phyloP scores from a whole-genome alignment of 92 coral and sea anemone genomes.

The Porites evermanni region DNA sequence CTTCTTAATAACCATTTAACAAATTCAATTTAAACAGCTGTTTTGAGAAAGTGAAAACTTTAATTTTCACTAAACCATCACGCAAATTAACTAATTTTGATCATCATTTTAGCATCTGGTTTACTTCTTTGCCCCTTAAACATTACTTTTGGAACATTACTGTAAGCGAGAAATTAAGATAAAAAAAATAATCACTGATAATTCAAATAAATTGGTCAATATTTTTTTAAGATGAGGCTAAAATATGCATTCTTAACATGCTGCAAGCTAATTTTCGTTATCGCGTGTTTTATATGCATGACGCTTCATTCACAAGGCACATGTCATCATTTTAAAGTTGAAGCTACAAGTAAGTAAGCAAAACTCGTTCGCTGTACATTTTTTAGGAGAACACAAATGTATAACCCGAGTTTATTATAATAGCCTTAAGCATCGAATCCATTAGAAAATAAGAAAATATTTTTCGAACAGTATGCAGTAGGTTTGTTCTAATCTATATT shows the following conservation, averaged over 20 bases:
- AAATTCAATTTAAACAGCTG: conserved; percentile 34
- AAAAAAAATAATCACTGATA: not conserved
- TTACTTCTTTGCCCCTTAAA: not conserved
- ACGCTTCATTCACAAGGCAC: no score
- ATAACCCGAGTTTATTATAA: not conserved
- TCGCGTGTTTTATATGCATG: not conserved
- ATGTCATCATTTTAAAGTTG: not conserved
- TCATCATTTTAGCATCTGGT: not conserved
- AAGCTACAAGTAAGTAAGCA: not conserved
- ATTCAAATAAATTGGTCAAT: not conserved
- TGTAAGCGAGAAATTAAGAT: not conserved
- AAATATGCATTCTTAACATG: not conserved
- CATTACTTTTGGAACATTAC: not conserved
- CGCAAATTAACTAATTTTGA: not conserved
- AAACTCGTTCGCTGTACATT: not conserved
- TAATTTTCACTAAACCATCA: not conserved
- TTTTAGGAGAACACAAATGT: not conserved
- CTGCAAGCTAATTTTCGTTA: not conserved
- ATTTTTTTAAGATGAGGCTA: not conserved
- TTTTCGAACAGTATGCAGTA: not conserved
- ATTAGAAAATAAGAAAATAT: not conserved
- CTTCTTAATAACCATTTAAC: not conserved
- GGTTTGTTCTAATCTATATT: not conserved
- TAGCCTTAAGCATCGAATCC: not conserved
- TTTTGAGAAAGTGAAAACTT: not conserved